These are phyloP conservation scores for Acanthoscelides obtectus DNA, from an alignment of 2,888 invertebrate species.

Conservation along the genomic window DNA sequence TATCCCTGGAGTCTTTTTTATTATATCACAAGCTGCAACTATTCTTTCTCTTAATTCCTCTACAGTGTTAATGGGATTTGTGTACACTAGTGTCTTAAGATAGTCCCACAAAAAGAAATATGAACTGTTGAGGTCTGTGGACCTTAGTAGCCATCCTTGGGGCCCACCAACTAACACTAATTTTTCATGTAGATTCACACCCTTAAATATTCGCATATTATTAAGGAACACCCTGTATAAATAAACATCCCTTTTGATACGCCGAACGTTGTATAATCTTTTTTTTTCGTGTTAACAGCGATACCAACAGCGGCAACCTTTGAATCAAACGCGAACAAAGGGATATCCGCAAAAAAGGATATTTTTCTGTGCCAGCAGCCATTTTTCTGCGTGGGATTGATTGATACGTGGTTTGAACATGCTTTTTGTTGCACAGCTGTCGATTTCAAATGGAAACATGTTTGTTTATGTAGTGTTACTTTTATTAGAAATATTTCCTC, in stretches of 20 bases:
- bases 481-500: not conserved
- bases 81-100: no score
- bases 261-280: not conserved
- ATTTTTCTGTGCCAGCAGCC: not conserved
- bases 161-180: no score
- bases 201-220: no score
- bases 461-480: not conserved
- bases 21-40: no score
- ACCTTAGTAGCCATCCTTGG: no score
- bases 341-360: not conserved
- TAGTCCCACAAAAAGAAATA: no score
- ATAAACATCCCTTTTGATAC: not conserved
- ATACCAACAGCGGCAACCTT: not conserved
- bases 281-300: not conserved
- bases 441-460: not conserved
- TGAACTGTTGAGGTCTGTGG: no score
- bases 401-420: not conserved
- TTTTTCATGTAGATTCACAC: no score
- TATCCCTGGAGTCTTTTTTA: no score
- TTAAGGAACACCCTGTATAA: no score
- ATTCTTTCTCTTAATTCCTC: no score
- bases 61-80: no score
- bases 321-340: not conserved
- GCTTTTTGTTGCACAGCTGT: not conserved
- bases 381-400: not conserved